phyloP scores from a whole-genome alignment of 2,888 invertebrate genomes.

The Limulus polyphemus region DNA sequence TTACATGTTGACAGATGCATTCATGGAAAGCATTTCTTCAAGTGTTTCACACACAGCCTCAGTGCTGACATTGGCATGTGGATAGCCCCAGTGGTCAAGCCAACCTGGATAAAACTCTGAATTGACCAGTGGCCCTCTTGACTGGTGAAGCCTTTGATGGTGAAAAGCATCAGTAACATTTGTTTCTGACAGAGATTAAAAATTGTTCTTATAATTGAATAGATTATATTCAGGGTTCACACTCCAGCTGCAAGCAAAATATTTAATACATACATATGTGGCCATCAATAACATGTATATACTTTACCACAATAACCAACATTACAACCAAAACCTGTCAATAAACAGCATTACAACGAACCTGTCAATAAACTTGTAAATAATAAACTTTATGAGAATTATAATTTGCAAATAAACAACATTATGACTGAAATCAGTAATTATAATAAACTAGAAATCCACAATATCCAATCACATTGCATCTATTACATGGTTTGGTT shows the following conservation, averaged over 20 bases:
- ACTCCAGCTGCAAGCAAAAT: slow-evolving; percentile 8
- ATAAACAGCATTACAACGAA: too few species aligned
- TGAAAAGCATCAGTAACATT: slow-evolving; percentile 33
- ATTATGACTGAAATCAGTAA: too few species aligned
- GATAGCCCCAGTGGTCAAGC: slow-evolving; percentile 75
- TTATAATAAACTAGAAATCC: too few species aligned
- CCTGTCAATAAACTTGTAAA: too few species aligned
- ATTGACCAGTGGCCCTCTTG: slow-evolving; percentile 68
- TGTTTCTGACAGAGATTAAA: slow-evolving; percentile 6
- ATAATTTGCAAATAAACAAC: too few species aligned
- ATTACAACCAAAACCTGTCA: too few species aligned
- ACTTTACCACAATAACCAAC: background rate
- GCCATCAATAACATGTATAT: too few species aligned
- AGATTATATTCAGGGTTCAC: background rate
- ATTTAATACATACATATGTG: background rate
- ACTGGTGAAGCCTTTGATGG: slow-evolving; percentile 40
- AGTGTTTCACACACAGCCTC: slow-evolving; percentile 43
- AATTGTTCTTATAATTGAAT: background rate
- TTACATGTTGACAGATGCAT: slow-evolving; percentile 37
- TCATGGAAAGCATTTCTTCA: slow-evolving; percentile 44
- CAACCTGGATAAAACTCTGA: slow-evolving; percentile 87
- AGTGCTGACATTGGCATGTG: slow-evolving; percentile 45
- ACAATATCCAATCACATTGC: too few species aligned
- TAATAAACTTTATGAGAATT: too few species aligned
- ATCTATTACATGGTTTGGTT: too few species aligned